Conservation (phyloP, 2,113 vertebrate genomes). For the Hyperopisus bebe region DNA sequence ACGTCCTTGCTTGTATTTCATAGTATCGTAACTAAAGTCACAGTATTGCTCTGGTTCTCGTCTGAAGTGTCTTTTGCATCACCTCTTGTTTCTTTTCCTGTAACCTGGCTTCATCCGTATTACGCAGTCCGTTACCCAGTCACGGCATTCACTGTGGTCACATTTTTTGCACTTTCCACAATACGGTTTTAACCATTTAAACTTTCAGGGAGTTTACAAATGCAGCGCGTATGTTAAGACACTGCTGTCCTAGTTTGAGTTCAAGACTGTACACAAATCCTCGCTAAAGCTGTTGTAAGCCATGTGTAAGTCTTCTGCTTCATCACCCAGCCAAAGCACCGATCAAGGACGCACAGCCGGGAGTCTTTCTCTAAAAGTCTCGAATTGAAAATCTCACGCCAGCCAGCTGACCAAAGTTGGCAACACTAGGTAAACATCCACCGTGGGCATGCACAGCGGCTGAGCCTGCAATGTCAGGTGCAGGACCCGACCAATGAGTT, state of each 20-base stretch:
- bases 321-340: not conserved
- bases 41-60: not conserved
- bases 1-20: not conserved
- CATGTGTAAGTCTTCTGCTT: not conserved
- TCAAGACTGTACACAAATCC: not conserved
- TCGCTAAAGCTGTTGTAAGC: not conserved
- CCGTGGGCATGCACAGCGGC: slow-evolving; percentile 35
- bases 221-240: not conserved
- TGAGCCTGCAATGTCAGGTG: not conserved
- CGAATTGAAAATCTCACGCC: no score
- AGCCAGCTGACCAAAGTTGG: no score
- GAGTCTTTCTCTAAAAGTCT: not conserved
- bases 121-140: not conserved
- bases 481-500: not conserved
- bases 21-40: not conserved
- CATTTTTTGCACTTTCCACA: not conserved
- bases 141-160: not conserved
- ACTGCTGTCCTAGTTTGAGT: not conserved
- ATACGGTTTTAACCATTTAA: not conserved
- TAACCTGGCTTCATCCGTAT: not conserved
- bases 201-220: not conserved
- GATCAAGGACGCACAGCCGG: not conserved
- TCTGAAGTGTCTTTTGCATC: not conserved
- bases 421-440: not conserved
- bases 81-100: not conserved